phyloP scores from a whole-genome alignment of 2,888 invertebrate species.

The Pollenia angustigena region DNA sequence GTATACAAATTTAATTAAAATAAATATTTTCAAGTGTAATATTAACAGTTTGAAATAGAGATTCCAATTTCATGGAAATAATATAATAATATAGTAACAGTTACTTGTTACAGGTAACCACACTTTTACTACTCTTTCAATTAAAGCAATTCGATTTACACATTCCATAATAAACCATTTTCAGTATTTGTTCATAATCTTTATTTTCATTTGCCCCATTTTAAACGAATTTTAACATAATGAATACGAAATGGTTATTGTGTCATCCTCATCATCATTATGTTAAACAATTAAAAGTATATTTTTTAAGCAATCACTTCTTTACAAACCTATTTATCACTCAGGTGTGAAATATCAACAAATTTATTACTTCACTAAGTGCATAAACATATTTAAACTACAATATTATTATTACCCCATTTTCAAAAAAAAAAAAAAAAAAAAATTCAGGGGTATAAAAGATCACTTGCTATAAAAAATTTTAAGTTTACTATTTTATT shows the following conservation, averaged over 20 bases:
- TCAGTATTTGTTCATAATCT: background rate
- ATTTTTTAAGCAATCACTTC: conserved; percentile 8
- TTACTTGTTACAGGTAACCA: too few relatives aligned
- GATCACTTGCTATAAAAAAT: too few relatives aligned
- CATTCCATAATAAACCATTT: too few relatives aligned
- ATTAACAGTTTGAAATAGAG: too few relatives aligned
- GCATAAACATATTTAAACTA: background rate
- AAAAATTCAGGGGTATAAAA: background rate
- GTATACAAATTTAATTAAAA: too few relatives aligned
- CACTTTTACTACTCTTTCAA: too few relatives aligned
- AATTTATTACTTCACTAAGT: conserved; percentile 29
- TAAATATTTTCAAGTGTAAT: too few relatives aligned
- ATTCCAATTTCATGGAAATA: too few relatives aligned
- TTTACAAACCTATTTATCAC: conserved; percentile 56
- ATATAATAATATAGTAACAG: too few relatives aligned
- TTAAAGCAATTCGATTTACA: too few relatives aligned
- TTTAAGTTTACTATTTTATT: too few relatives aligned
- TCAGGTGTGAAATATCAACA: conserved; percentile 63
- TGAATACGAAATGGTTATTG: background rate
- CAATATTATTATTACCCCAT: background rate
- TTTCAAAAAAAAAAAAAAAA: background rate
- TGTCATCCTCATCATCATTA: conserved; percentile 3
- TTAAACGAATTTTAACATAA: conserved; percentile 10
- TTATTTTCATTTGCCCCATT: conserved; percentile 8
- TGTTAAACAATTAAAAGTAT: conserved; percentile 4